These are phyloP conservation scores for Drosophila prostipennis DNA, from an alignment of 2,888 invertebrate species.

Conservation along the genomic window DNA sequence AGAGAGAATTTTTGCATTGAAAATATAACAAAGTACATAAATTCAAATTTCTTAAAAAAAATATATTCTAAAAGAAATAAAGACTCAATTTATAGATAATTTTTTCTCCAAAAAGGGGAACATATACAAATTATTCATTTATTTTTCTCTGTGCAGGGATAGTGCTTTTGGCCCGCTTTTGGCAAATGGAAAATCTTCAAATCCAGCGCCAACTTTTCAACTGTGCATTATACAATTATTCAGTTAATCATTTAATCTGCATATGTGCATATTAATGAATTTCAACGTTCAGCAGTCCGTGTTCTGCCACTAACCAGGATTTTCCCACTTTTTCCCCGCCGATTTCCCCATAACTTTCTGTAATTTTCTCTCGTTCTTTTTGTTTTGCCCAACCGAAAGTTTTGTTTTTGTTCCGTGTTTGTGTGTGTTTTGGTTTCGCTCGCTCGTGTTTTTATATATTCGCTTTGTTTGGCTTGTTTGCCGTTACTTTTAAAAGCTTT, in stretches of 20 bases:
- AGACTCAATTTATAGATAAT: too few relatives aligned
- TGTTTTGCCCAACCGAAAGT: constrained; percentile 11
- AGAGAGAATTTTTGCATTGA: too few relatives aligned
- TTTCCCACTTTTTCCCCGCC: background rate
- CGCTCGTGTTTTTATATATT: constrained; percentile 26
- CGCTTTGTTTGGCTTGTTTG: constrained; percentile 34
- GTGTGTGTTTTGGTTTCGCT: constrained; percentile 39
- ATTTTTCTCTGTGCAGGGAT: too few relatives aligned
- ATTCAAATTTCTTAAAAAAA: too few relatives aligned
- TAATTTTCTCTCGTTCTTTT: background rate
- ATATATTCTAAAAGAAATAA: too few relatives aligned
- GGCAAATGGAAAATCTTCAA: constrained; percentile 8
- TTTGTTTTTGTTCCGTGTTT: constrained; percentile 21
- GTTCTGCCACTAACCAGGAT: constrained; percentile 1
- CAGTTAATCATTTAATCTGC: constrained; percentile 74
- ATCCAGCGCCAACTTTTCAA: constrained; percentile 8
- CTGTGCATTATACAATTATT: constrained; percentile 48
- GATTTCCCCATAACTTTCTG: constrained; percentile 7
- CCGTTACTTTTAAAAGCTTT: constrained; percentile 74
- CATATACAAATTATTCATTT: too few relatives aligned
- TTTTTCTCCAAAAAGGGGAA: too few relatives aligned
- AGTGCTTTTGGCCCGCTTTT: background rate
- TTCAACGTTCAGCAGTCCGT: constrained; percentile 17
- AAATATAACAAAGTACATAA: too few relatives aligned
- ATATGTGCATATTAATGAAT: constrained; percentile 74